These are phyloP conservation scores for Eretmocerus hayati DNA, from an alignment of 2,888 invertebrate genomes.

Conservation along the genomic window DNA sequence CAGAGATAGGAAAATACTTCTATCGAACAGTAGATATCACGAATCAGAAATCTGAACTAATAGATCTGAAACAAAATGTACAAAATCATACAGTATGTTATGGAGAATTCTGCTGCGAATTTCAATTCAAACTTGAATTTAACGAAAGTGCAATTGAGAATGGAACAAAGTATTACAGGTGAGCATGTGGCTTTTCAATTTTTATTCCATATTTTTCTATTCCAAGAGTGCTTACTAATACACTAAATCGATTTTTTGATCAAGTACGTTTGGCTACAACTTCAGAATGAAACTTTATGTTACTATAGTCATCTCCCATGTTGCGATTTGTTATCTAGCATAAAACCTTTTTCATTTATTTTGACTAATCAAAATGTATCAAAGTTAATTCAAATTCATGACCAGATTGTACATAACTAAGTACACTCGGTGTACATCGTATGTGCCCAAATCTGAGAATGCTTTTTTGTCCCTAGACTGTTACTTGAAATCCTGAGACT, in stretches of 20 bases:
- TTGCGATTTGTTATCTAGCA: too few species aligned
- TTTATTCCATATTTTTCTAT: neutral
- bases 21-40: slow-evolving; percentile 19
- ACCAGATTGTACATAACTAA: too few species aligned
- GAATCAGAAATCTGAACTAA: slow-evolving; percentile 24
- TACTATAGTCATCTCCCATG: too few species aligned
- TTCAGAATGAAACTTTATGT: too few species aligned
- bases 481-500: too few species aligned
- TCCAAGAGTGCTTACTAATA: too few species aligned
- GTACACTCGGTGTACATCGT: too few species aligned
- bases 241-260: neutral
- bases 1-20: neutral
- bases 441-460: too few species aligned
- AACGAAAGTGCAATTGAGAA: slow-evolving; percentile 8
- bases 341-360: too few species aligned
- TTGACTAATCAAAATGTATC: too few species aligned
- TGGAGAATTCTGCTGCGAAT: slow-evolving; percentile 29
- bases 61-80: slow-evolving; percentile 18
- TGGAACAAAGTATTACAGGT: slow-evolving; percentile 27
- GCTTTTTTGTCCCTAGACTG: too few species aligned
- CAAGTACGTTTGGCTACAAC: neutral
- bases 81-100: slow-evolving; percentile 25
- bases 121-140: slow-evolving; percentile 22
- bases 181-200: neutral
- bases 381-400: too few species aligned